Percentiles rank a stretch among this genome's conserved stretches.
Conservation (phyloP, 2,797 vertebrate species). For the Chelonia mydas region DNA sequence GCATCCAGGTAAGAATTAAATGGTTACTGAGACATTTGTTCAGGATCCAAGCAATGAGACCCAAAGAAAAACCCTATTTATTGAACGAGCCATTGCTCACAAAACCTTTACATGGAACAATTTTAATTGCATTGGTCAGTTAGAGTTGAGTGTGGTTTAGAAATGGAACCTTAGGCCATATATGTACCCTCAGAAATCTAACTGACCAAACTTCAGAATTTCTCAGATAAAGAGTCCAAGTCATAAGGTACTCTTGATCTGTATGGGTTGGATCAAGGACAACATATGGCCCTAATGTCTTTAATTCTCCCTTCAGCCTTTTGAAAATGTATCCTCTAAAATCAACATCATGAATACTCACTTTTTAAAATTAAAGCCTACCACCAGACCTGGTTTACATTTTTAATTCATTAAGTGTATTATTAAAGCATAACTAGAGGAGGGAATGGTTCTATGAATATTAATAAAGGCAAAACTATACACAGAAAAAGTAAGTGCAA, state of each 20-base stretch:
- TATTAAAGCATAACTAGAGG: neutral
- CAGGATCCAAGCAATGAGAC: neutral
- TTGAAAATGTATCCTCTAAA: neutral
- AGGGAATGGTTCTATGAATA: neutral
- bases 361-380: neutral
- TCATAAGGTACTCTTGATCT: neutral
- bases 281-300: neutral
- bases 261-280: neutral
- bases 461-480: neutral
- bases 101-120: neutral
- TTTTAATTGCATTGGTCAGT: neutral
- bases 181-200: neutral
- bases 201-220: neutral
- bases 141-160: neutral
- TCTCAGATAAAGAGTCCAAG: neutral
- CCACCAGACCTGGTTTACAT: neutral
- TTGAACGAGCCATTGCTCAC: neutral
- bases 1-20: slow-evolving; percentile 76
- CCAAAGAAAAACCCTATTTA: neutral
- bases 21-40: neutral
- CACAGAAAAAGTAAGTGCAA: neutral
- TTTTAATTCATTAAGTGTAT: neutral
- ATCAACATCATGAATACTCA: neutral
- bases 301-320: neutral
- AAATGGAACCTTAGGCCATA: neutral